Conservation (phyloP, 2,888 invertebrate species). For the Andrena bicolor region DNA sequence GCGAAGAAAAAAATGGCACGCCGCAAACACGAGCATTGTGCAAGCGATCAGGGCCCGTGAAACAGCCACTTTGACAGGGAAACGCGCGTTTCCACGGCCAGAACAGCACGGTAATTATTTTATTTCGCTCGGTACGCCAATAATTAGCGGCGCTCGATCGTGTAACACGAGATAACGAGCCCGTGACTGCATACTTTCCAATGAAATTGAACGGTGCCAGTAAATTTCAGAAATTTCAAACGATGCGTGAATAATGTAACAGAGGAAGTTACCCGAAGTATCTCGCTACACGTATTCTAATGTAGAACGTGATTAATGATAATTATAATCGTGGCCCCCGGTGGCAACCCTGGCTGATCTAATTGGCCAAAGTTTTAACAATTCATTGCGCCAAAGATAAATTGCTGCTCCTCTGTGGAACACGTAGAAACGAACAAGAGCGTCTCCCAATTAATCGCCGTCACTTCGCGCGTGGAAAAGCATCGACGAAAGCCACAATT, state of each 20-base stretch:
- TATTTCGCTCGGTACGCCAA: background rate
- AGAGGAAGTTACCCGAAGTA: too few relatives aligned
- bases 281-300: too few relatives aligned
- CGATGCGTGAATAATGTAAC: background rate
- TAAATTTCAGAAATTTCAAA: background rate
- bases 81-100: slow-evolving; percentile 19
- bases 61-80: slow-evolving; percentile 38
- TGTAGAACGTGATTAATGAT: too few relatives aligned
- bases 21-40: slow-evolving; percentile 31
- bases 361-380: too few relatives aligned
- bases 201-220: slow-evolving; percentile 4
- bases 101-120: slow-evolving; percentile 37
- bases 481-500: too few relatives aligned
- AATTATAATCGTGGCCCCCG: too few relatives aligned
- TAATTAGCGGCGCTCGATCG: slow-evolving; percentile 22
- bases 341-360: too few relatives aligned
- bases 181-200: slow-evolving; percentile 7
- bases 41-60: slow-evolving; percentile 49
- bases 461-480: too few relatives aligned
- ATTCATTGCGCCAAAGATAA: too few relatives aligned
- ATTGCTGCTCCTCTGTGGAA: too few relatives aligned
- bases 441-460: too few relatives aligned
- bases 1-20: background rate
- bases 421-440: too few relatives aligned
- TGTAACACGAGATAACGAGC: slow-evolving; percentile 19